Conservation (phyloP, 1,140 invertebrate genomes). For the Drosophila nasuta region DNA sequence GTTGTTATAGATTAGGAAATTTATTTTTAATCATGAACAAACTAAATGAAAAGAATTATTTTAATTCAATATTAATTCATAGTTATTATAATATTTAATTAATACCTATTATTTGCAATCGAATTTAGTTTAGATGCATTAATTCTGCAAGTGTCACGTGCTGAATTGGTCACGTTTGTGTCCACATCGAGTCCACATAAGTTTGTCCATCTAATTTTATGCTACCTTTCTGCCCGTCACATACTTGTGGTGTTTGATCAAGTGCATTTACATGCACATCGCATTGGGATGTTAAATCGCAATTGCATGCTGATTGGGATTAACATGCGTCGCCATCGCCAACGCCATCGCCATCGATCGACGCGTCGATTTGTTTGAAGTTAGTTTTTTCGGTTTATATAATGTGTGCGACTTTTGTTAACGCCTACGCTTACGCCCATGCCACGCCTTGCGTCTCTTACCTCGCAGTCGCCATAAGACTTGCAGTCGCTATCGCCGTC, state of each 20-base stretch:
- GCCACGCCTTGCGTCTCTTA: slow-evolving; percentile 2
- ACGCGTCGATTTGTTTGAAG: slow-evolving; percentile 32
- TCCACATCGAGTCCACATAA: slow-evolving; percentile 6
- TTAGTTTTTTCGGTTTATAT: slow-evolving; percentile 65
- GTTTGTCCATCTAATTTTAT: neutral
- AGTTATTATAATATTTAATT: too few species aligned
- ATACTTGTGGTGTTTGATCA: neutral
- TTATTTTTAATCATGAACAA: too few species aligned
- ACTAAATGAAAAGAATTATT: too few species aligned
- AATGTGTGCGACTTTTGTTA: slow-evolving; percentile 41
- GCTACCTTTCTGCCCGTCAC: neutral
- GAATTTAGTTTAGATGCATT: too few species aligned
- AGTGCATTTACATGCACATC: slow-evolving; percentile 55
- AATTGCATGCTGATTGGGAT: slow-evolving; percentile 72
- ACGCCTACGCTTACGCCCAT: slow-evolving; percentile 1
- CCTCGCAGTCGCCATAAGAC: neutral
- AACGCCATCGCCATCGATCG: slow-evolving; percentile 14
- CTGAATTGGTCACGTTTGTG: neutral
- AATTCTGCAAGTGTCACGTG: neutral
- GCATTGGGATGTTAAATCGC: slow-evolving; percentile 57
- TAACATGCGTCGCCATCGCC: slow-evolving; percentile 47
- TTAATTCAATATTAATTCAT: too few species aligned
- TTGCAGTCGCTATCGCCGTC: slow-evolving; percentile 3
- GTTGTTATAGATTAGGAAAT: too few species aligned
- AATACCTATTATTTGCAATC: too few species aligned